phyloP scores from a whole-genome alignment of 2,113 vertebrate genomes.

The Cyprinus carpio region DNA sequence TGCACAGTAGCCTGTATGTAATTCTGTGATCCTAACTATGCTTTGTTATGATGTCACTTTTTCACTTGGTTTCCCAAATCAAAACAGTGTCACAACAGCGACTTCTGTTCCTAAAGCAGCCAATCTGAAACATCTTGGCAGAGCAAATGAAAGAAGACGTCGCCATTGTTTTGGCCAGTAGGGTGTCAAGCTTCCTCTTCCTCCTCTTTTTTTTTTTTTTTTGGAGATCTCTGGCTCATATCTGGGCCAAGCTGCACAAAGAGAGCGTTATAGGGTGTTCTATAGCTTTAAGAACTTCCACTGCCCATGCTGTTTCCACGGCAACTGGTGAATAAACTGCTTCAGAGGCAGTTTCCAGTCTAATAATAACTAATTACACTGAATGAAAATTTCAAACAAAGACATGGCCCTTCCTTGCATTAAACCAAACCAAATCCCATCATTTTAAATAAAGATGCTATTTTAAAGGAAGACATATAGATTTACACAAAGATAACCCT shows the following conservation, averaged over 20 bases:
- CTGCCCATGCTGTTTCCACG: slow-evolving; percentile 87
- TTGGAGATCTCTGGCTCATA: slow-evolving; percentile 36
- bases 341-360: slow-evolving; percentile 81
- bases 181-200: slow-evolving; percentile 38
- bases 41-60: slow-evolving; percentile 9
- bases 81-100: slow-evolving; percentile 18
- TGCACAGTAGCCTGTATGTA: not conserved
- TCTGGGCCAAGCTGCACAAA: slow-evolving; percentile 60
- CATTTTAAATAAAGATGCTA: slow-evolving; percentile 35
- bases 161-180: slow-evolving; percentile 31
- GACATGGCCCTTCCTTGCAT: slow-evolving; percentile 57
- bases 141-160: not conserved
- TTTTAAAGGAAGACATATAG: not conserved
- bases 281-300: slow-evolving; percentile 80
- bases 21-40: not conserved
- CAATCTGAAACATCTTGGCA: slow-evolving; percentile 14
- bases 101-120: not conserved
- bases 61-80: slow-evolving; percentile 19
- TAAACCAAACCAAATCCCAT: slow-evolving; percentile 60
- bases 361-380: slow-evolving; percentile 89
- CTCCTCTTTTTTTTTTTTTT: slow-evolving; percentile 21
- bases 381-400: slow-evolving; percentile 75
- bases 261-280: slow-evolving; percentile 56
- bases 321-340: slow-evolving; percentile 86
- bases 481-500: not conserved